Evolutionary conservation across 2,888 invertebrate genomes (phyloP), one percentile per base, ranked within the genome.

Genomic region (Amaurobius ferox): DNA sequence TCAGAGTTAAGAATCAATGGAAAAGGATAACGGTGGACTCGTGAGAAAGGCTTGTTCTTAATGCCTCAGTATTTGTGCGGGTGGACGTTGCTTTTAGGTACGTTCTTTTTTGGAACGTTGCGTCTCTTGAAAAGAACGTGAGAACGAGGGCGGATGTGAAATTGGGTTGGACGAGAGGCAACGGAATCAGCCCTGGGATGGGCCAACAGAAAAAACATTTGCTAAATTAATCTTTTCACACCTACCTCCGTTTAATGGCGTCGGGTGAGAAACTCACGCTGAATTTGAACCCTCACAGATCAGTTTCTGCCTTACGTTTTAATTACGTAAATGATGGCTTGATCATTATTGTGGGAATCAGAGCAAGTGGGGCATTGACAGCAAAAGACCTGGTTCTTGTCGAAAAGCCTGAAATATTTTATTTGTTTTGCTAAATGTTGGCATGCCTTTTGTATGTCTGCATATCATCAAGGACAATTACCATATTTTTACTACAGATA

Each of bases 1-100:
- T 28, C 19, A n/a, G 16, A 66, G 66, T 66, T 66, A 30, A 30
- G 66, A 66, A 66, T 66, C 66, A 66, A 66, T 66, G 66, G 26
- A 55, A 48, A 35, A 68, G 39, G 48, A 81, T 81, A 74, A 70
- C 74, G 80, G 80, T 74, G 74, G 55, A 19, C 62, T 68, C 74
- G 80, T 81, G 80, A 81, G 80, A 81, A 81, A 74, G 74, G 32
- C 39, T 26, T 67, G 79, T 30, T 81, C 74, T 68, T 71, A 55
- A 55, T 55, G 55, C 23, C 23, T 23, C 55, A 23, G 23, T 55
- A 55, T 55, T 55, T 55, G 55, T 55, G 55, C 19, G 55, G 55
- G 55, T 55, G 55, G 55, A 55, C 23, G 55, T 55, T 44, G 23
- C n/a, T n/a, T n/a, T n/a, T n/a, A n/a, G n/a, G n/a, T n/a, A n/a